Percentiles rank a stretch among this genome's conserved stretches.
Evolutionary conservation across 2,888 invertebrate species (phyloP).

Genomic region (Dastarcus helophoroides): DNA sequence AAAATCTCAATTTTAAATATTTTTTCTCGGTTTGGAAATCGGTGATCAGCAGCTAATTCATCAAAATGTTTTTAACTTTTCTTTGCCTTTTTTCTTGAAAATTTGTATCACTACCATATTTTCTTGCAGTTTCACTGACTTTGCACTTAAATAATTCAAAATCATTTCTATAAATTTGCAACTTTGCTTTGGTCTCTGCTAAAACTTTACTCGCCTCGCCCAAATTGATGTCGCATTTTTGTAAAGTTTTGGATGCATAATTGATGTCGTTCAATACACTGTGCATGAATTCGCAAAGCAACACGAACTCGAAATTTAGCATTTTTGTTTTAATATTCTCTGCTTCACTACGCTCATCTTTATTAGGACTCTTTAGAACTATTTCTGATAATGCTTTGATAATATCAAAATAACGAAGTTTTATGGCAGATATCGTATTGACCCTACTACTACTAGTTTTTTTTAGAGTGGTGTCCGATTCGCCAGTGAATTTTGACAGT

Average conservation of each 20-base stretch:
- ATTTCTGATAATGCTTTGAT: constrained; percentile 18
- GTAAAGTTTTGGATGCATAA: constrained; percentile 9
- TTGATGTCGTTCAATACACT: constrained; percentile 2
- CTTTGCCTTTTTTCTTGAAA: constrained; percentile 17
- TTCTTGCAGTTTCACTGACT: constrained; percentile 19
- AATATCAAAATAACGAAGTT: constrained; percentile 18
- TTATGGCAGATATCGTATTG: constrained; percentile 7
- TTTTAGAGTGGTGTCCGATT: constrained; percentile 16
- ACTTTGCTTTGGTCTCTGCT: constrained; percentile 14
- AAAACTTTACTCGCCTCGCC: no score
- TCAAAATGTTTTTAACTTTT: constrained; percentile 22
- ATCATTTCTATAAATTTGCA: constrained; percentile 18
- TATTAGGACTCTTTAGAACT: constrained; percentile 12
- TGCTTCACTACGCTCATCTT: constrained; percentile 8
- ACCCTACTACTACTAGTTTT: constrained; percentile 21
- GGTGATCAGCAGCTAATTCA: constrained; percentile 15
- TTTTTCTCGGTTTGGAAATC: constrained; percentile 15
- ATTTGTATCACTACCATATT: constrained; percentile 13
- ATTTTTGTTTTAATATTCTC: constrained; percentile 8
- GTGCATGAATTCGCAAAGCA: constrained; percentile 5
- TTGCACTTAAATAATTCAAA: constrained; percentile 19
- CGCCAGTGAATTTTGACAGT: constrained; percentile 18
- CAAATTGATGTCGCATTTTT: constrained; percentile 18
- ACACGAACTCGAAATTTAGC: constrained; percentile 8
- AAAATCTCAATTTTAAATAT: constrained; percentile 15